Evolutionary conservation across 2,888 invertebrate genomes (phyloP).

Genomic region (Eupithecia abbreviata): DNA sequence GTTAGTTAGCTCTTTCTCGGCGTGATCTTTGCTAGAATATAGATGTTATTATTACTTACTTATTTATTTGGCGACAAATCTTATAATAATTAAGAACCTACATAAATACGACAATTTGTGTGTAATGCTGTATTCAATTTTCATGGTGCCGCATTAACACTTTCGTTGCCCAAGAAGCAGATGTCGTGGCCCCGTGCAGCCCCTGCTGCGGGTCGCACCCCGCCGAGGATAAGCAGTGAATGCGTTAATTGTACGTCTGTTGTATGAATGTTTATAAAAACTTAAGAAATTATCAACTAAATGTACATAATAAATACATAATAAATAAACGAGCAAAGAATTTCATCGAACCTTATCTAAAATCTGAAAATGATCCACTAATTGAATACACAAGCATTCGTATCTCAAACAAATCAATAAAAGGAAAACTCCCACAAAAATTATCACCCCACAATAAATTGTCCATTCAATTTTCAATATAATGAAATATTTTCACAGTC

Average conservation of each 20-base stretch:
- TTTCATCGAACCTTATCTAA: not conserved
- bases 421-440: constrained; percentile 39
- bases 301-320: not conserved
- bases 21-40: constrained; percentile 40
- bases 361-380: constrained; percentile 5
- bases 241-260: too few relatives aligned
- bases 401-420: constrained; percentile 12
- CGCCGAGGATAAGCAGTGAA: too few relatives aligned
- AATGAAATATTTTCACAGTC: constrained; percentile 59
- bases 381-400: constrained; percentile 13
- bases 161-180: too few relatives aligned
- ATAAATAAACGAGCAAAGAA: not conserved
- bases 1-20: constrained; percentile 42
- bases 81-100: too few relatives aligned
- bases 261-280: too few relatives aligned
- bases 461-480: constrained; percentile 50
- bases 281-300: too few relatives aligned
- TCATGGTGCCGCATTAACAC: too few relatives aligned
- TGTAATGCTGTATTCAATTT: too few relatives aligned
- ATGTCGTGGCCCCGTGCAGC: too few relatives aligned
- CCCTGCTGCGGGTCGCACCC: too few relatives aligned
- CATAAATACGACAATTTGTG: too few relatives aligned
- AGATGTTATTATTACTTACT: not conserved
- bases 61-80: too few relatives aligned
- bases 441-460: constrained; percentile 47